These are phyloP conservation scores for Sicus ferrugineus DNA, from an alignment of 2,888 invertebrate genomes.

Conservation along the genomic window DNA sequence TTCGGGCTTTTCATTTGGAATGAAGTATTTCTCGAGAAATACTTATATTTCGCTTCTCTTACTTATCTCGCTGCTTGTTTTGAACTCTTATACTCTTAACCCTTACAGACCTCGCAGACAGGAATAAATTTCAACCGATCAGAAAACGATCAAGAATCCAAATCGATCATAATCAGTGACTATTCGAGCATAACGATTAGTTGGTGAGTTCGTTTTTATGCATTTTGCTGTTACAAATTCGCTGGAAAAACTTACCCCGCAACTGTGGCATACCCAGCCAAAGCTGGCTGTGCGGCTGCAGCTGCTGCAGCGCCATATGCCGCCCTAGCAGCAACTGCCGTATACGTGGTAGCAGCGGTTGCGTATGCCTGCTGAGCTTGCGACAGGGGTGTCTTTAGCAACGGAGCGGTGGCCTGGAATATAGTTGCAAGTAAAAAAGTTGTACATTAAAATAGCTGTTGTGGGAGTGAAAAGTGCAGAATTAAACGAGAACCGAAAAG, in stretches of 20 bases:
- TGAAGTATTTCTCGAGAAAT: no score
- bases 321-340: constrained; percentile 84
- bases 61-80: no score
- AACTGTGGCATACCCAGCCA: constrained; percentile 77
- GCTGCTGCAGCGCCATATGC: constrained; percentile 82
- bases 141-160: no score
- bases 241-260: constrained; percentile 69
- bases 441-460: constrained; percentile 7
- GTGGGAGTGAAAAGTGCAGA: constrained; percentile 27
- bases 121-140: no score
- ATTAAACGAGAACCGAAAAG: constrained; percentile 26
- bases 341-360: constrained; percentile 86
- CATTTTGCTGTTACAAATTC: no score
- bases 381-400: constrained; percentile 82
- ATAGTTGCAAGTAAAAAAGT: constrained; percentile 14
- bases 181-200: no score
- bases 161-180: no score
- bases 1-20: no score
- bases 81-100: no score
- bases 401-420: constrained; percentile 74
- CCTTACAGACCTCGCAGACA: no score
- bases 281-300: constrained; percentile 67
- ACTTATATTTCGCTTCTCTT: no score
- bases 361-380: constrained; percentile 86
- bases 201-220: no score